Conservation (phyloP, 2,113 vertebrate species). For the Muscicapa adusta region DNA sequence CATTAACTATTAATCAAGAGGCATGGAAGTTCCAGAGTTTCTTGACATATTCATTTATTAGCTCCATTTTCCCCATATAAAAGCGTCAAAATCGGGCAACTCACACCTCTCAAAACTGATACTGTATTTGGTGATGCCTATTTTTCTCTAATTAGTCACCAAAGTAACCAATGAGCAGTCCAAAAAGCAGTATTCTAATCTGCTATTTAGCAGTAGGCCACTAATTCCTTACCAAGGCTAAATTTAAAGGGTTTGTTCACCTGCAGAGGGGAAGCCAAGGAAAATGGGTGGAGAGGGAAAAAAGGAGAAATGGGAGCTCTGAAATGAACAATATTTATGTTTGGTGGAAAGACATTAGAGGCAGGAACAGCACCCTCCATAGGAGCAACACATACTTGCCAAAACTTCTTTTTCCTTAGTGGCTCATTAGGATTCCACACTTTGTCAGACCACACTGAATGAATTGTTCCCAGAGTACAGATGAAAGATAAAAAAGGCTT, state of each 20-base stretch:
- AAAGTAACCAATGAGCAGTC: not conserved
- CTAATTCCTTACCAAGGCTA: not conserved
- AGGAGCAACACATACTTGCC: not conserved
- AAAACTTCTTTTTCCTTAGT: not conserved
- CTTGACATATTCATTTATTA: not conserved
- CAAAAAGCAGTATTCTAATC: not conserved
- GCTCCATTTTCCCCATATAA: not conserved
- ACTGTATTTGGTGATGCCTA: not conserved
- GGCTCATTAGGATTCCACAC: not conserved
- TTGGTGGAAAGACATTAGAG: not conserved
- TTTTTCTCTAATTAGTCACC: not conserved
- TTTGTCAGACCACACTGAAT: constrained; percentile 6
- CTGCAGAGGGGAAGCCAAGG: not conserved
- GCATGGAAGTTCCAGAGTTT: not conserved
- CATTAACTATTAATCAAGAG: not conserved
- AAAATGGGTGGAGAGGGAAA: not conserved
- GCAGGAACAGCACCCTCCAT: not conserved
- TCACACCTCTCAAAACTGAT: not conserved
- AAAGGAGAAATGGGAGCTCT: not conserved
- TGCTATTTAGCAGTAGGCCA: not conserved
- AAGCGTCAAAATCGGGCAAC: not conserved
- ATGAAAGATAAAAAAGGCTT: constrained; percentile 23
- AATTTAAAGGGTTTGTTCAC: not conserved
- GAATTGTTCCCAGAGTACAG: not conserved
- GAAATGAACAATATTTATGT: not conserved